A percentile compares a stretch with the other conserved stretches of the same genome.
These are phyloP conservation scores for Lithobates sylvaticus DNA, from an alignment of 2,797 vertebrate genomes.

Conservation along the genomic window DNA sequence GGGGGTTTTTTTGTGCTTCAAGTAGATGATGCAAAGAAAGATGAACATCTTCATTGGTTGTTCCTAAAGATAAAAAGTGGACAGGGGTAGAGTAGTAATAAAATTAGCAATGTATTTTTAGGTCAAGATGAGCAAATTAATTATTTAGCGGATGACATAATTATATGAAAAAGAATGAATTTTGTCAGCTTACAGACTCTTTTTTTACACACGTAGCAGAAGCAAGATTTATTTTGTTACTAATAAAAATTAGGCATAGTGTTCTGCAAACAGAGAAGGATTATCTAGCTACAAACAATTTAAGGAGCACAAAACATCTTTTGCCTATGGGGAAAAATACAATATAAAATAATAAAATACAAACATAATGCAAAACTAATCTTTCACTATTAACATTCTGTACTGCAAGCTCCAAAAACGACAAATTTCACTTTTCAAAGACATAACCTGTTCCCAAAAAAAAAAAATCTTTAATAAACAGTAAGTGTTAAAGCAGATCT, in stretches of 20 bases:
- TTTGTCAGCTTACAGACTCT: background rate
- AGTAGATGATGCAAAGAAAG: no score
- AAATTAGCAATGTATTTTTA: no score
- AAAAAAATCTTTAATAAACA: no score
- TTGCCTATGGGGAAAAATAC: conserved; percentile 40
- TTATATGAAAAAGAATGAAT: background rate
- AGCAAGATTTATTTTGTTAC: conserved; percentile 34
- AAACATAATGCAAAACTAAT: conserved; percentile 43
- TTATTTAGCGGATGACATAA: background rate
- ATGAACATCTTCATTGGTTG: background rate
- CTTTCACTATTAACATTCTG: conserved; percentile 44
- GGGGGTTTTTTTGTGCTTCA: no score
- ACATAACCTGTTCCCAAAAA: background rate
- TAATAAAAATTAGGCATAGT: conserved; percentile 38
- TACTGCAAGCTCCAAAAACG: conserved; percentile 26
- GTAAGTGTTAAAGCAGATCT: no score
- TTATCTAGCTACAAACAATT: conserved; percentile 42
- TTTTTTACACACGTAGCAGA: conserved; percentile 2
- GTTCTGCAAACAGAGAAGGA: conserved; percentile 20
- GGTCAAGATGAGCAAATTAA: background rate
- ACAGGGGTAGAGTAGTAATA: background rate
- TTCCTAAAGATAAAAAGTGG: no score
- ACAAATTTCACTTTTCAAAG: conserved; percentile 3
- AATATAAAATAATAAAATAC: conserved; percentile 52
- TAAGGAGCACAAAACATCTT: conserved; percentile 28